These are phyloP conservation scores for Apotomis capreana DNA, from an alignment of 2,888 invertebrate genomes.

Conservation along the genomic window DNA sequence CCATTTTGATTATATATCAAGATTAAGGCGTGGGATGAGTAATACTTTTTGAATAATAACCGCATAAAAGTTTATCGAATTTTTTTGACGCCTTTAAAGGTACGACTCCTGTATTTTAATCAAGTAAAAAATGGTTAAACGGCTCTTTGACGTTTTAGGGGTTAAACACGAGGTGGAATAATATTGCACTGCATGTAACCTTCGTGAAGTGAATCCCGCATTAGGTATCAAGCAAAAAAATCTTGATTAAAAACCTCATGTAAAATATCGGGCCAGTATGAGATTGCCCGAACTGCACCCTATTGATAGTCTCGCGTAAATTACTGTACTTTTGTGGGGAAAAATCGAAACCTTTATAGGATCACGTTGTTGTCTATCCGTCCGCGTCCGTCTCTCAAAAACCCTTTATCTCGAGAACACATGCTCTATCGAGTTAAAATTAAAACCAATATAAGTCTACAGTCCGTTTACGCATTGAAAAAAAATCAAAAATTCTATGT, in stretches of 20 bases:
- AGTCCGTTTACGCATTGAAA: too few species aligned
- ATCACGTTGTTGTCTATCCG: too few species aligned
- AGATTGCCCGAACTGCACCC: not conserved
- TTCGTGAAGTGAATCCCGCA: conserved; percentile 1
- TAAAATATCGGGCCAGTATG: not conserved
- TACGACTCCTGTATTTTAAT: conserved; percentile 37
- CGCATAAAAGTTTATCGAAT: conserved; percentile 50
- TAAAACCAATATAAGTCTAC: too few species aligned
- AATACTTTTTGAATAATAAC: conserved; percentile 49
- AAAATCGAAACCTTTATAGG: too few species aligned
- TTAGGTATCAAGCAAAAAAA: not conserved
- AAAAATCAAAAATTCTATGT: too few species aligned
- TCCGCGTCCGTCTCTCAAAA: too few species aligned
- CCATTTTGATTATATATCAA: conserved; percentile 35
- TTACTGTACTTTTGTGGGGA: too few species aligned
- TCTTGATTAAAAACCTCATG: not conserved
- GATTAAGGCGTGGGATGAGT: conserved; percentile 45
- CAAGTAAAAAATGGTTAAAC: conserved; percentile 31
- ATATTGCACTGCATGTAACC: conserved; percentile 3
- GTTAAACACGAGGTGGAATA: conserved; percentile 6
- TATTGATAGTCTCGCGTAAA: too few species aligned
- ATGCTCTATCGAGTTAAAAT: too few species aligned
- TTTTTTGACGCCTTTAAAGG: conserved; percentile 42
- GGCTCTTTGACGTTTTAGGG: conserved; percentile 2
- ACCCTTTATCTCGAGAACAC: too few species aligned